phyloP scores from a whole-genome alignment of 92 coral and sea anemone genomes.

The Zoanthus gigantus region DNA sequence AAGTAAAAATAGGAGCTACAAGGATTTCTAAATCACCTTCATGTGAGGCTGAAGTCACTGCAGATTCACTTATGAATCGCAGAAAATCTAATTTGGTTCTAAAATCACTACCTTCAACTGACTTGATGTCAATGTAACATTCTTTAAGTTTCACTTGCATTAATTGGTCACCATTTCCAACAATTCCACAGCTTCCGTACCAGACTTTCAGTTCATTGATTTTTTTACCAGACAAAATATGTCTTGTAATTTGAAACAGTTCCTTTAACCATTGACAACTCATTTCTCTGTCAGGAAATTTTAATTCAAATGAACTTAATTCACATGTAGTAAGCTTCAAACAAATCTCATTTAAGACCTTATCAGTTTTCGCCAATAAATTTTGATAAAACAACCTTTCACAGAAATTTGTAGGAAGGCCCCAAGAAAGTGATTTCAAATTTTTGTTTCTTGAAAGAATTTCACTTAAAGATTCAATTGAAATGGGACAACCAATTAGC shows the following conservation, averaged over 20 bases:
- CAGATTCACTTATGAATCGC: not conserved
- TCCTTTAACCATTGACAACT: not conserved
- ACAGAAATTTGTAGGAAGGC: not conserved
- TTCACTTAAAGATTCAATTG: constrained; percentile 6
- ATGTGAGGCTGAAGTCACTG: constrained; percentile 4
- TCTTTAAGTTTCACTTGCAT: constrained; percentile 29
- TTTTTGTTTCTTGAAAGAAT: constrained; percentile 28
- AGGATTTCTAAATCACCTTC: constrained; percentile 25
- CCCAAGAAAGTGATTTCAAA: constrained; percentile 36
- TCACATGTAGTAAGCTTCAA: not conserved
- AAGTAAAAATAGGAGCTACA: not conserved
- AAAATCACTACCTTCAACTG: not conserved
- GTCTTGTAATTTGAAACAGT: not conserved
- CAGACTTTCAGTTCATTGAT: constrained; percentile 11
- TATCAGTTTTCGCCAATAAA: not conserved
- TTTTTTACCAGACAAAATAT: not conserved
- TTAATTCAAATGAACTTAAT: constrained; percentile 28
- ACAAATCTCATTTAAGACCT: not conserved
- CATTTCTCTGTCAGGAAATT: not conserved
- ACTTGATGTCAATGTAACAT: not conserved
- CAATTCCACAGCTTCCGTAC: not conserved
- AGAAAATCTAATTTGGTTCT: not conserved
- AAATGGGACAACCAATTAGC: constrained; percentile 21
- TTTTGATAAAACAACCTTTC: no score
- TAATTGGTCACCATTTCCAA: not conserved